Conservation (phyloP, 2,797 vertebrate species). For the Poecile montanus region DNA sequence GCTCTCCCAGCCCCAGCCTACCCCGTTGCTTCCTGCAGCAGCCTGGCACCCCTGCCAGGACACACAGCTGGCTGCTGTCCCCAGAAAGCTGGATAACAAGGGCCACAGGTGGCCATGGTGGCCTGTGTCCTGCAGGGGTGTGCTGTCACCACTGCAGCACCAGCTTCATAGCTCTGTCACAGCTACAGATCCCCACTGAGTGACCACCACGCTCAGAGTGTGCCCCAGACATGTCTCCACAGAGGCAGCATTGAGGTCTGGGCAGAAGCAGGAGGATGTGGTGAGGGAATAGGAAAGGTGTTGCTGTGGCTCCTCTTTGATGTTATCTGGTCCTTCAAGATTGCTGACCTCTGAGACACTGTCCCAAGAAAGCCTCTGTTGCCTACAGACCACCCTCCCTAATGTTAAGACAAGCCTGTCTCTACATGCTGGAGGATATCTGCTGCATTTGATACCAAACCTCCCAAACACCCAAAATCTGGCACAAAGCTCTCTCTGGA, state of each 20-base stretch:
- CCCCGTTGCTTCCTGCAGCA: neutral
- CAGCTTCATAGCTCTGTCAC: neutral
- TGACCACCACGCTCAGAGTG: fast-evolving
- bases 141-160: fast-evolving
- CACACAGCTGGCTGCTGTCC: neutral
- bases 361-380: neutral
- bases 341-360: neutral
- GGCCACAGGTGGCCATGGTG: fast-evolving
- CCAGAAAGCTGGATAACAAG: fast-evolving
- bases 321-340: neutral
- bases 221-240: no score
- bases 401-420: neutral
- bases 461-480: neutral
- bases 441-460: neutral
- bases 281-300: neutral
- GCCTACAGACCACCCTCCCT: neutral
- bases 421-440: neutral
- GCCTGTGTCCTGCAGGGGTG: neutral
- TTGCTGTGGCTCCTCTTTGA: neutral
- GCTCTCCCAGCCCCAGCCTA: neutral
- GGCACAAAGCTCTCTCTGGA: neutral
- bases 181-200: neutral
- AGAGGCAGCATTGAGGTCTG: fast-evolving
- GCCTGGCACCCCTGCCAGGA: neutral
- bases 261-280: fast-evolving